Base-by-base conservation (phyloP, 2,113 vertebrate species). In the Microtus montanus region DNA sequence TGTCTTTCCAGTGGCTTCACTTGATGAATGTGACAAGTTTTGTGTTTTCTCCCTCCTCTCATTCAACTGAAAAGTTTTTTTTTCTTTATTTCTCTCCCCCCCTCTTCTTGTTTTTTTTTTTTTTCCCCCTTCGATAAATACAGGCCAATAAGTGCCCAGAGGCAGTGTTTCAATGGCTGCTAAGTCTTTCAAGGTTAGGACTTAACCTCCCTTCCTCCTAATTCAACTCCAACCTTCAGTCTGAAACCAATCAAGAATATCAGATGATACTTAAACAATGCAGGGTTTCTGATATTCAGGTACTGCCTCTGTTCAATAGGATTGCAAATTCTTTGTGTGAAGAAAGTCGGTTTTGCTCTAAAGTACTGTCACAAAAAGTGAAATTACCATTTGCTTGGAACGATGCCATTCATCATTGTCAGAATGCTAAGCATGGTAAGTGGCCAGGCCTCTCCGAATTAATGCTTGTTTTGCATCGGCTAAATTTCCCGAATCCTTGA, bases 351-450 rank as follows among this genome's bases (percentile, higher is more conserved):
- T 99, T 99, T 99, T 99, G 99, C 99, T 99, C 99, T 99, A 99
- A 99, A 99, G 99, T 99, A 99, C 99, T 99, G 99, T 99, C 99
- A 99, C 99, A 99, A 99, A 99, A 99, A 99, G 99, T 99, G 99
- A 99, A 99, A 99, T 99, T 99, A 99, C 99, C 99, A 99, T 99
- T 99, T 99, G 99, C 99, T 99, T 99, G 99, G 99, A 99, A 99
- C 99, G 99, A 99, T 99, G 99, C 99, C 99, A 99, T 99, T 99
- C 99, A 99, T 99, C 99, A 99, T 99, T 99, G 99, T 99, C 99
- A 99, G 99, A 98, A 98, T 99, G 98, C 99, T 99, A 99, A 99
- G 99, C 99, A 98, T 99, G 98, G 99, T 99, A 99, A 99, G 99
- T 99, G 99, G 98, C 99, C 98, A 98, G 99, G 99, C 99, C 99